Evolutionary conservation across 2,113 vertebrate species (phyloP), one percentile per base, ranked within the genome.

Genomic region (Pollimyrus isidori): DNA sequence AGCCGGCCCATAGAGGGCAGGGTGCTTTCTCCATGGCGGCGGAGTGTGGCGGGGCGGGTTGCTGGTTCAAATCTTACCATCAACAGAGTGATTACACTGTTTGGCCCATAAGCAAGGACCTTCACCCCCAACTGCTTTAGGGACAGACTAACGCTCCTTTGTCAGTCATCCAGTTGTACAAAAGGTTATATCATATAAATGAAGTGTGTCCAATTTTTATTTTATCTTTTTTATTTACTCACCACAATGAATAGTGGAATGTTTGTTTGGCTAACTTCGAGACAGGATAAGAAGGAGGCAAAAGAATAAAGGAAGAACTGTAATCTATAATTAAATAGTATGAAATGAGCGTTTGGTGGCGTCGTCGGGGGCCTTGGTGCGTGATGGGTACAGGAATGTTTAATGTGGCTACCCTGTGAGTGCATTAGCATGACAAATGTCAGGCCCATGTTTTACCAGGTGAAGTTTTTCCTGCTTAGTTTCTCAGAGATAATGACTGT

Each of bases 401-500:
- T n/a, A 45, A 84, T 48, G 82, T 13, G 2, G 10, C 62, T 45
- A 10, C 17, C n/a, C 82, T 21, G n/a, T 13, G 4, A 9, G n/a
- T 4, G n/a, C 48, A 49, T 39, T 80, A 50, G 45, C 11, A 26
- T 50, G 21, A 48, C n/a, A 3, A 87, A 39, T 39, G 87, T 88
- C 21, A 23, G 45, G 6, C 46, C 62, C 9, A 1, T 52, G 69
- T 88, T 76, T 50, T 50, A 45, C 48, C 62, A 80, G 88, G 69
- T 88, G 69, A 80, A 10, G 3, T 53, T 73, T 73, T 45, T 19
- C 56, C 58, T 76, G 11, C 69, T 76, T 73, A n/a, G 87, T 49
- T 88, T 73, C 87, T 62, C 62, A 76, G 58, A 69, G 87, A 53
- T 87, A 87, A 56, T 35, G 50, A 53, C 42, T 56, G 49, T 39